Evolutionary conservation across 2,797 vertebrate species (phyloP), one percentile per base, ranked within the genome.

Genomic region (Neosilurus mollespiculum): DNA sequence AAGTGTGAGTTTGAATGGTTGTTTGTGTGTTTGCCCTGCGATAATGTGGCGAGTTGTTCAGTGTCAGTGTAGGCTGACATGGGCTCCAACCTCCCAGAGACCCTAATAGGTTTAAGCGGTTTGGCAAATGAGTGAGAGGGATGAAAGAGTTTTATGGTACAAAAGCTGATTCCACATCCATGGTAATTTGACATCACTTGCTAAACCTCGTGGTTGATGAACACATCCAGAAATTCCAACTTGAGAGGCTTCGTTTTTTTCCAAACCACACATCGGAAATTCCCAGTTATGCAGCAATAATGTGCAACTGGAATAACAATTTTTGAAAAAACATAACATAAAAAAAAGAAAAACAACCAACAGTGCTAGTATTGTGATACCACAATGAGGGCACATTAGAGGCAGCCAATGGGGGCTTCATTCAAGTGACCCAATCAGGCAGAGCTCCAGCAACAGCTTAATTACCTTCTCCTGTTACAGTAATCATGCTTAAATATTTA

Each of bases 401-500:
- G 71, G 37, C 10, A 30, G 26, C 56, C 51, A 30, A 54, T 73
- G 80, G 80, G 79, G 77, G 37, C 84, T 87, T 67, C 81, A 83
- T 73, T 87, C 59, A 72, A 87, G 83, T 80, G 84, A 81, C 67
- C 82, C 83, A 89, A 86, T 88, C 86, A 89, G 83, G 76, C 79
- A 22, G 51, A 14, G 77, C 56, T 62, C 72, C 53, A 80, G 81
- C 49, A 71, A 93, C 90, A 90, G 87, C 91, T 93, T 94, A 91
- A 94, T 94, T 93, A 93, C 88, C 83, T 78, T 87, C 89, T 87
- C 66, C 81, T 87, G 83, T 91, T 91, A 92, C 92, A 90, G 91
- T 93, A 94, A 94, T 94, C 93, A 93, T 85, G 90, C 88, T 93
- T 92, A 93, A 94, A 94, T 94, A 95, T 95, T 95, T 94, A 94